A percentile compares a stretch with the other conserved stretches of the same genome.
These are phyloP conservation scores for Drosophila miranda DNA, from an alignment of 1,140 invertebrate species.

Conservation along the genomic window DNA sequence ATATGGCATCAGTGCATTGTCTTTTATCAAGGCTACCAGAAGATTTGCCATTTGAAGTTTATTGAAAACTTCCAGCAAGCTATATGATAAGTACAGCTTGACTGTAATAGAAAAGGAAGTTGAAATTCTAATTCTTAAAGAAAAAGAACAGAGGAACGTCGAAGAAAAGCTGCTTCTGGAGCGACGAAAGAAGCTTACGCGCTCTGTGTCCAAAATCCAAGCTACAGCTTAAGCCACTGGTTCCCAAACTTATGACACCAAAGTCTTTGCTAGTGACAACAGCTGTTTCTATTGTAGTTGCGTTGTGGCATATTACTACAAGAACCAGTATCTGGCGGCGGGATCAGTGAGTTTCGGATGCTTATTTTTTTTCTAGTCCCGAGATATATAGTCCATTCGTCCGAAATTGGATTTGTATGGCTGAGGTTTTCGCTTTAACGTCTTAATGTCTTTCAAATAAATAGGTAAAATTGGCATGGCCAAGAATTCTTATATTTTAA, in stretches of 20 bases:
- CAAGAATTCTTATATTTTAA: not conserved
- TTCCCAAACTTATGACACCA: constrained; percentile 67
- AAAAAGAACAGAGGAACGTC: constrained; percentile 83
- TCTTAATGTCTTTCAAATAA: not conserved
- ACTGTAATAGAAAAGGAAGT: constrained; percentile 89
- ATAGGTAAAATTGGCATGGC: not conserved
- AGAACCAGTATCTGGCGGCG: constrained; percentile 75
- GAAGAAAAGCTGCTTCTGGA: constrained; percentile 75
- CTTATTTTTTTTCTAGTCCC: constrained; percentile 9
- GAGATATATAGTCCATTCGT: too few species aligned
- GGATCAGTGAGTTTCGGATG: constrained; percentile 69
- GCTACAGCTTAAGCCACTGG: constrained; percentile 60
- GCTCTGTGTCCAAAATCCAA: constrained; percentile 48
- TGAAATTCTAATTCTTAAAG: constrained; percentile 84
- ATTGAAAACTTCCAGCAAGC: constrained; percentile 85
- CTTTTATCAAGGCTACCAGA: constrained; percentile 91
- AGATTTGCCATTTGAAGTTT: constrained; percentile 94
- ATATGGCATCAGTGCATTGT: constrained; percentile 92
- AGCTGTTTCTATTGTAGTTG: constrained; percentile 77
- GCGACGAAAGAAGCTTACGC: constrained; percentile 82
- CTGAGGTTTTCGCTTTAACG: not conserved
- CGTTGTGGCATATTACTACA: constrained; percentile 81
- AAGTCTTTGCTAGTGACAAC: constrained; percentile 75
- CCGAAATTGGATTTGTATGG: too few species aligned
- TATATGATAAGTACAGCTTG: constrained; percentile 90